Evolutionary conservation across 2,888 invertebrate species (phyloP).

Genomic region (Cremastinae sp.): DNA sequence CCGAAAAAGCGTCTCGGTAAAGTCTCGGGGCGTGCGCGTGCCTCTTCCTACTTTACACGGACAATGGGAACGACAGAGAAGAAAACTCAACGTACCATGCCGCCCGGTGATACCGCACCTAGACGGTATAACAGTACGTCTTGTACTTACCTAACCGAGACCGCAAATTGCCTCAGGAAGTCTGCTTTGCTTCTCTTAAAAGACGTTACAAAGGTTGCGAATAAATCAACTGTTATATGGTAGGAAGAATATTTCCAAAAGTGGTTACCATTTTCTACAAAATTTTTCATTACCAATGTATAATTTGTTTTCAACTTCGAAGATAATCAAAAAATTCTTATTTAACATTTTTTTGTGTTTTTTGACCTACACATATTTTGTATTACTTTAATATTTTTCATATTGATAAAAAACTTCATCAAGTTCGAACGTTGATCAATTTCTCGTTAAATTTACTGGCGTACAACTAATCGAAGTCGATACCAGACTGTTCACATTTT

Average conservation of each 20-base stretch:
- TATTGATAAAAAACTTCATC: conserved; percentile 14
- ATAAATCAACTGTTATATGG: conserved; percentile 22
- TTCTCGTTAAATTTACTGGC: conserved; percentile 39
- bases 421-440: conserved; percentile 28
- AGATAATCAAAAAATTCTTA: no score
- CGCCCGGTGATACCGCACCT: conserved; percentile 72
- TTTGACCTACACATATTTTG: no score
- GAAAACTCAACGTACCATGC: conserved; percentile 65
- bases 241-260: conserved; percentile 30
- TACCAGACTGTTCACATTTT: conserved; percentile 9
- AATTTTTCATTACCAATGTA: neutral
- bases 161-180: conserved; percentile 70
- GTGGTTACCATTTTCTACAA: conserved; percentile 31
- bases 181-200: conserved; percentile 67
- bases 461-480: conserved; percentile 40
- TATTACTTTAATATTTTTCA: no score
- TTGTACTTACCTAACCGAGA: conserved; percentile 53
- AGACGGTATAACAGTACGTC: conserved; percentile 56
- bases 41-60: conserved; percentile 42
- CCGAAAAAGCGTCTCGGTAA: conserved; percentile 56
- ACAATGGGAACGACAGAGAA: conserved; percentile 54
- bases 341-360: no score
- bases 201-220: conserved; percentile 43
- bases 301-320: no score
- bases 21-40: conserved; percentile 58